Conservation (phyloP, 92 coral and sea anemone genomes). For the Galaxea fascicularis region DNA sequence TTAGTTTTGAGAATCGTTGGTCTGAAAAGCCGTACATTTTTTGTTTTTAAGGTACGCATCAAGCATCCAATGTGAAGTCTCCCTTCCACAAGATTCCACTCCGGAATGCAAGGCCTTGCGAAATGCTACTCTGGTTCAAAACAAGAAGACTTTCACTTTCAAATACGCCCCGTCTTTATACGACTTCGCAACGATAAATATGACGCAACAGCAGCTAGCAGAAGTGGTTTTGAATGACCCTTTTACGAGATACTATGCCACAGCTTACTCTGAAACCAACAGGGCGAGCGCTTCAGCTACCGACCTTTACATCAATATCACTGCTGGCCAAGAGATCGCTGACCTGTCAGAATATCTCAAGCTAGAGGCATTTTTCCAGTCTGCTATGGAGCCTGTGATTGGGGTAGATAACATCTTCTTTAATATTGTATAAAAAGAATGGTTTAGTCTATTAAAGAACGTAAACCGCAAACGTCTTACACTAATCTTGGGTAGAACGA, state of each 20-base stretch:
- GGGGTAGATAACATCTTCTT: constrained; percentile 4
- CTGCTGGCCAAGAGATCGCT: neutral
- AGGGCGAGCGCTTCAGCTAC: neutral
- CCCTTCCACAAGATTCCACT: constrained; percentile 31
- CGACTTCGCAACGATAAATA: constrained; percentile 21
- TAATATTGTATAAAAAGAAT: neutral
- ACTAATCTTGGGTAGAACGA: too few species aligned
- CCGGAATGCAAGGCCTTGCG: neutral
- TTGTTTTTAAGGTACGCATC: neutral
- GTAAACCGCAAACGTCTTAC: too few species aligned
- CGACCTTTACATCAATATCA: neutral
- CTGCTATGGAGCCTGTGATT: constrained; percentile 13
- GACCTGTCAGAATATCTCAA: constrained; percentile 5
- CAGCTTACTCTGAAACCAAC: neutral
- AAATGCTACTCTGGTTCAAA: neutral
- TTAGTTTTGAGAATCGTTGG: too few species aligned
- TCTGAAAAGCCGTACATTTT: neutral
- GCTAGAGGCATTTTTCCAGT: constrained; percentile 20
- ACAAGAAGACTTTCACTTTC: constrained; percentile 7
- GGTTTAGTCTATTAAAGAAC: too few species aligned
- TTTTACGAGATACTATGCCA: constrained; percentile 5
- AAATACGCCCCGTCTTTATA: neutral
- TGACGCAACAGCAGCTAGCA: constrained; percentile 23
- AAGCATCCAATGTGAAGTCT: constrained; percentile 4
- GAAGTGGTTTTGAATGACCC: constrained; percentile 10